Percentiles rank a stretch among this genome's conserved stretches.
Evolutionary conservation across 1,140 invertebrate genomes (phyloP).

Genomic region (Eulimnadia texana): DNA sequence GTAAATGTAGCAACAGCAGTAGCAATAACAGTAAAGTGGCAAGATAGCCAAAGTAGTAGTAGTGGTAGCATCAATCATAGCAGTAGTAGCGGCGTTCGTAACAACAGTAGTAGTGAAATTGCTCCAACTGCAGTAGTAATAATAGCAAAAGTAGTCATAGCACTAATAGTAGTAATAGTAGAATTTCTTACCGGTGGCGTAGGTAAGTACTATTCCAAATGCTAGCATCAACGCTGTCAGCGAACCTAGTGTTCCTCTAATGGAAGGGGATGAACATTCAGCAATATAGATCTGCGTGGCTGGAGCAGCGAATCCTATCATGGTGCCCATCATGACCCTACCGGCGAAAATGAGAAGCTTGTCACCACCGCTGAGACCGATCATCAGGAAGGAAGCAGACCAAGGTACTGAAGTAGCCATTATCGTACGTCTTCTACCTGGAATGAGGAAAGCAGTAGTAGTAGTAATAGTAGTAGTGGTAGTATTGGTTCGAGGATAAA

Average conservation of each 20-base stretch:
- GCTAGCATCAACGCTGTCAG: constrained; percentile 62
- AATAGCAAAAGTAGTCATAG: too few species aligned
- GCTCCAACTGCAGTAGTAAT: too few species aligned
- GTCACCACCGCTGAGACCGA: constrained; percentile 33
- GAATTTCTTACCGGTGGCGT: constrained; percentile 41
- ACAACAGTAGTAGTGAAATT: too few species aligned
- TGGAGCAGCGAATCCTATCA: background rate
- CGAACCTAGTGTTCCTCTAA: constrained; percentile 62
- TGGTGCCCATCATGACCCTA: background rate
- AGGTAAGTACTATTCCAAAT: constrained; percentile 59
- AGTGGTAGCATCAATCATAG: too few species aligned
- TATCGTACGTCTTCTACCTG: constrained; percentile 41
- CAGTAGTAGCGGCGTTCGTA: too few species aligned
- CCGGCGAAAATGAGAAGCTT: background rate
- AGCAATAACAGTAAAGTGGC: too few species aligned
- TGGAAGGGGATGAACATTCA: constrained; percentile 45
- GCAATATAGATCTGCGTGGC: constrained; percentile 33
- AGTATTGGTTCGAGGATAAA: background rate
- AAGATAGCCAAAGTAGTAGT: too few species aligned
- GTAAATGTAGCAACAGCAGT: too few species aligned
- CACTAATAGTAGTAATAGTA: background rate
- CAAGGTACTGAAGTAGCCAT: constrained; percentile 38
- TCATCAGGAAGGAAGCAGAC: background rate
- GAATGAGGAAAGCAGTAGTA: constrained; percentile 29
- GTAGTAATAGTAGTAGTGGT: background rate